Base-by-base conservation (phyloP, 2,888 invertebrate genomes). In the Callimorpha dominula region DNA sequence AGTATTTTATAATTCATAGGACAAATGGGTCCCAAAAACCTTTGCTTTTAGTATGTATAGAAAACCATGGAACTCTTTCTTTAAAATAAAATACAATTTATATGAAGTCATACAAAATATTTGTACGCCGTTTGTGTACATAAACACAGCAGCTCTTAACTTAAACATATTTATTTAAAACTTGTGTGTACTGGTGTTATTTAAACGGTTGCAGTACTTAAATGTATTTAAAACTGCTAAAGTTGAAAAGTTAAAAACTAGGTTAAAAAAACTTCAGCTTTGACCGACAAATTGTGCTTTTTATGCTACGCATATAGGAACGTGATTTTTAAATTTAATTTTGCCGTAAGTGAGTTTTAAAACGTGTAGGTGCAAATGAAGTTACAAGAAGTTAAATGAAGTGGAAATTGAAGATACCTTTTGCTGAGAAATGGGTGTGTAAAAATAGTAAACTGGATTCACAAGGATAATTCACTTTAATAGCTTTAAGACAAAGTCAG, bases 261-360 rank as follows among this genome's bases (percentile, higher is more conserved):
- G 82, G 80, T 82, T 82, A 82, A 82, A 83, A 77, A 84, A 82
- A 80, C 73, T 77, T 73, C 46, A 64, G 74, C 70, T 84, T 78
- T 80, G 78, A 80, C 82, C 43, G 62, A 80, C 74, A 79, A 84
- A 80, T 75, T 66, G 68, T 64, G n/a, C 31, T 78, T 84, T 81
- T 81, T 69, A 78, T 64, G 72, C 77, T 54, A 42, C 70, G 71
- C 49, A 43, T 54, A 65, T 70, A 62, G 52, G 40, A 75, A 69
- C 68, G 65, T 65, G 46, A 65, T 81, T 68, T 75, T 69, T 52
- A 80, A 76, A 75, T 50, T 57, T 69, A 65, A 62, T 68, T 74
- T 71, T 46, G 12, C 11, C 8, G 20, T 43, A 68, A 65, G 14
- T 12, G 31, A 57, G 46, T 72, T 72, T 65, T 57, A 65, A 60